Conservation (phyloP, 2,888 invertebrate species). For the Parnassius mnemosyne region DNA sequence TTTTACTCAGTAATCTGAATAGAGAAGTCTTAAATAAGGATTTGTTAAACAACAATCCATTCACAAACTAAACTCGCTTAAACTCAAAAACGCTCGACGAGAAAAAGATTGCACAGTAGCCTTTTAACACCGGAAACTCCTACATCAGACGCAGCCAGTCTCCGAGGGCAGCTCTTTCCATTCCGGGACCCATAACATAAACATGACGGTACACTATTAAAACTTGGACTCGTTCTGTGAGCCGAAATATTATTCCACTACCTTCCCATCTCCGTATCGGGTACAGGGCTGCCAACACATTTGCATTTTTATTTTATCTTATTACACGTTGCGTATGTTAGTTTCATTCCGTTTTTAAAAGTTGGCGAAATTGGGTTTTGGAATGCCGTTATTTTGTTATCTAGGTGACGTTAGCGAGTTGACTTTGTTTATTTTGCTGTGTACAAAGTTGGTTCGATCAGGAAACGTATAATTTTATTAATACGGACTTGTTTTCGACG, state of each 20-base stretch:
- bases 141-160: constrained; percentile 34
- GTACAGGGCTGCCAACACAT: constrained; percentile 66
- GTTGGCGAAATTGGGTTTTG: constrained; percentile 39
- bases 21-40: too few species aligned
- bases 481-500: constrained; percentile 17
- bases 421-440: constrained; percentile 15
- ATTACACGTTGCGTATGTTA: constrained; percentile 42
- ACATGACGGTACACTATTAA: constrained; percentile 78
- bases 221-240: constrained; percentile 79
- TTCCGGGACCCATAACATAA: constrained; percentile 70
- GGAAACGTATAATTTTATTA: constrained; percentile 25
- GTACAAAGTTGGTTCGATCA: constrained; percentile 12
- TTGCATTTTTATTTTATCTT: constrained; percentile 70
- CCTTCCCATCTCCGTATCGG: constrained; percentile 65
- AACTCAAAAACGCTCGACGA: constrained; percentile 19
- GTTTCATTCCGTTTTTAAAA: constrained; percentile 39
- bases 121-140: constrained; percentile 36
- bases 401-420: constrained; percentile 16
- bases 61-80: neutral
- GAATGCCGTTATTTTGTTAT: constrained; percentile 22
- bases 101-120: constrained; percentile 28
- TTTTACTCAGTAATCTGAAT: too few species aligned
- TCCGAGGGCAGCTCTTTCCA: constrained; percentile 44
- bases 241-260: constrained; percentile 79
- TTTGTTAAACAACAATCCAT: too few species aligned